Base-by-base conservation (phyloP, 2,113 vertebrate genomes). In the Himantopus leucocephalus region DNA sequence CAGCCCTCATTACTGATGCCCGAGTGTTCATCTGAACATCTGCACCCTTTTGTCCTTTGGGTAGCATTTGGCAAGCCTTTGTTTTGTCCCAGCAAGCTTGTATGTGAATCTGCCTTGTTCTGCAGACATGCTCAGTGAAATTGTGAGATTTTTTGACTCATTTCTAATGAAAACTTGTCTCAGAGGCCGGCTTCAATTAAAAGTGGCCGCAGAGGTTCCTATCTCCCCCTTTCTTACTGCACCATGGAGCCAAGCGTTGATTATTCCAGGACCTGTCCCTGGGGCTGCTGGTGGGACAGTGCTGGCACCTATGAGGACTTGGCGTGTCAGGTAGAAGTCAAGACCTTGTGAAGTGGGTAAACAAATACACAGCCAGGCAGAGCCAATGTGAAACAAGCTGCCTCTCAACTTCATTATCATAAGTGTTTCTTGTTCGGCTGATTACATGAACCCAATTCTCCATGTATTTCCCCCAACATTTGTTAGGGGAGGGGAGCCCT, bases 401-500 rank as follows among this genome's bases (percentile, higher is more conserved):
- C 59, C 60, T 94, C 2, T 6, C 39, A 74, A 4, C 68, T 88
- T 72, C 88, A 87, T 89, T 87, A 75, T 29, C 60, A 18, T 90
- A 90, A 83, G 45, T 73, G 70, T 73, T 91, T 85, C 89, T 92
- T 85, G 62, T 66, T 91, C 73, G 81, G 86, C 68, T 94, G 45
- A 12, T 92, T 95, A 87, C 29, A 55, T 30, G 35, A 87, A 70
- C 27, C 59, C 59, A 39, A 45, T 85, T 87, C 74, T 74, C 70
- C 73, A n/a, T 70, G 39, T 67, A 86, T 91, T 91, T 92, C 34
- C 80, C 64, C 62, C 45, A 60, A 60, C 48, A 89, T 74, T 91
- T 81, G 53, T 66, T 73, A 64, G 67, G 41, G 82, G 52, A 90
- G 45, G 74, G 77, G 50, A 88, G 30, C 45, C 39, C 39, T 0